Conservation (phyloP, 1,140 invertebrate genomes). For the Leptoteleia sp. region DNA sequence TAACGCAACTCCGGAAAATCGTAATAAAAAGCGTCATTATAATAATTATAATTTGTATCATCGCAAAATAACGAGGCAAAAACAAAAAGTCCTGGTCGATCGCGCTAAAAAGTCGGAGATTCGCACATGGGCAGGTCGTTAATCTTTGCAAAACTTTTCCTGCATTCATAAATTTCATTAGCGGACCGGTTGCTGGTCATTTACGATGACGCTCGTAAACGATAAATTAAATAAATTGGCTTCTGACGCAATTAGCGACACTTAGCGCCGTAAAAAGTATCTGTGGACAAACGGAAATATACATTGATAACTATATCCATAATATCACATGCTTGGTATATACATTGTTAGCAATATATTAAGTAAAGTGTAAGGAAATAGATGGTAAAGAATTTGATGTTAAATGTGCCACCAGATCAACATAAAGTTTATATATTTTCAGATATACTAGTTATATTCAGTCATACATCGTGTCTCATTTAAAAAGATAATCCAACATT, state of each 20-base stretch:
- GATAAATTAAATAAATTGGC: conserved; percentile 58
- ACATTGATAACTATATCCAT: no score
- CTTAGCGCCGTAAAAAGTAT: conserved; percentile 27
- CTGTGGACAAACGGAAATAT: background rate
- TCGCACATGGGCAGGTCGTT: conserved; percentile 55
- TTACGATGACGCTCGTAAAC: conserved; percentile 53
- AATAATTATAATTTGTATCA: conserved; percentile 44
- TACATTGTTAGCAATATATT: no score
- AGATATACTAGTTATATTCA: no score
- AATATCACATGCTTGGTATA: no score
- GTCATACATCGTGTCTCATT: no score
- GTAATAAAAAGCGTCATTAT: conserved; percentile 36
- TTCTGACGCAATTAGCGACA: conserved; percentile 43
- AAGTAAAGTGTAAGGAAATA: no score
- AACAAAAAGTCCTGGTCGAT: conserved; percentile 9
- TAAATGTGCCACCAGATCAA: no score
- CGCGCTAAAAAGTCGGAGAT: conserved; percentile 46
- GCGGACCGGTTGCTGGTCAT: conserved; percentile 55
- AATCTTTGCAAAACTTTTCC: conserved; percentile 54
- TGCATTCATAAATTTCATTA: conserved; percentile 64
- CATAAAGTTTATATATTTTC: no score
- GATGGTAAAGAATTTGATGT: no score
- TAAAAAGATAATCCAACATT: no score
- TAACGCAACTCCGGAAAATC: background rate
- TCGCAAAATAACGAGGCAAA: no score